Percentiles rank a stretch among this genome's conserved stretches.
Conservation (phyloP, 2,113 vertebrate species). For the Entomyzon cyanotis region DNA sequence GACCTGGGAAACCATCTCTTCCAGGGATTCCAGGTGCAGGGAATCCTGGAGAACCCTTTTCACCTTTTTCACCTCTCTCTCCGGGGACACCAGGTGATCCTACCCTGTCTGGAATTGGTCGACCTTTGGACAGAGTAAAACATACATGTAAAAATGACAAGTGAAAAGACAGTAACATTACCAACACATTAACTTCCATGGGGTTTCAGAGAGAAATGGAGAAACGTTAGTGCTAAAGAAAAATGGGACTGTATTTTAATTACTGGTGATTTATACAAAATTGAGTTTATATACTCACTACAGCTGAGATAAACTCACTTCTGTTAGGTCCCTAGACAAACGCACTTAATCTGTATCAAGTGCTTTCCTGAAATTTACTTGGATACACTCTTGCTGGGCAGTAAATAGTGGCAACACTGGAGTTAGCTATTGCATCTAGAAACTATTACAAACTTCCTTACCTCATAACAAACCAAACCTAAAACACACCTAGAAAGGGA, state of each 20-base stretch:
- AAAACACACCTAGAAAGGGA: background rate
- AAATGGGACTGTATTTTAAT: background rate
- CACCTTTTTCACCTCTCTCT: constrained; percentile 85
- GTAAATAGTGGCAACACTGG: background rate
- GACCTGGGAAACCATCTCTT: constrained; percentile 75
- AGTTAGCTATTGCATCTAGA: background rate
- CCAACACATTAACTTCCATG: background rate
- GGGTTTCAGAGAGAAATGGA: background rate
- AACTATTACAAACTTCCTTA: background rate
- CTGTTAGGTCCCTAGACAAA: background rate
- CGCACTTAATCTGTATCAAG: background rate
- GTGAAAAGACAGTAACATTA: background rate
- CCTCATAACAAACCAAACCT: background rate
- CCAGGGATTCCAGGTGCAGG: constrained; percentile 83
- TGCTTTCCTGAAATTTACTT: background rate
- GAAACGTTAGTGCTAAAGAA: background rate
- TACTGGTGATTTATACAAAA: background rate
- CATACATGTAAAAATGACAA: background rate
- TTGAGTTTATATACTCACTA: background rate
- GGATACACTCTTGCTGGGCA: background rate
- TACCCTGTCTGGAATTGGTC: constrained; percentile 64
- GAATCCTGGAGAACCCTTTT: constrained; percentile 81
- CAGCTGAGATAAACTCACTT: background rate
- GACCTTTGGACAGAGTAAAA: constrained; percentile 37
- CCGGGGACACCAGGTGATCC: constrained; percentile 86